Conservation (phyloP, 2,797 vertebrate genomes). For the Amblyraja radiata region DNA sequence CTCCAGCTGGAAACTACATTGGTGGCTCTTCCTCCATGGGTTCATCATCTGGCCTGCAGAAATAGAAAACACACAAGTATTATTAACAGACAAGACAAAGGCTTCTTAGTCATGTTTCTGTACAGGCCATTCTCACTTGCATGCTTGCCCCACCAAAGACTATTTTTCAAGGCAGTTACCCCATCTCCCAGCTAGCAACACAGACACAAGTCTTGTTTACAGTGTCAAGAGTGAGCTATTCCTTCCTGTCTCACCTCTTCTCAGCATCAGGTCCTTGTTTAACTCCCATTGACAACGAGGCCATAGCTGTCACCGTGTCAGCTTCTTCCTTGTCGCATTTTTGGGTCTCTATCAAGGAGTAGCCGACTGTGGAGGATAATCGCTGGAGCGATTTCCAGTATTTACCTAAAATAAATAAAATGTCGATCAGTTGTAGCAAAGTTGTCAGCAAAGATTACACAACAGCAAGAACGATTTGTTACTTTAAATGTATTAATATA, state of each 20-base stretch:
- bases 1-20: slow-evolving; percentile 69
- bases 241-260: slow-evolving; percentile 66
- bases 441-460: background rate
- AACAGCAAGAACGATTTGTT: background rate
- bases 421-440: background rate
- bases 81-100: background rate
- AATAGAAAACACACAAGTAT: slow-evolving; percentile 38
- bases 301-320: slow-evolving; percentile 92
- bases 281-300: slow-evolving; percentile 84
- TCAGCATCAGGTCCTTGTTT: slow-evolving; percentile 63
- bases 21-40: slow-evolving; percentile 94
- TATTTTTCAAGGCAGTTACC: background rate
- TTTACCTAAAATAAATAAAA: slow-evolving; percentile 64
- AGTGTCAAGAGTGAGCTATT: slow-evolving; percentile 19
- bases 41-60: slow-evolving; percentile 76
- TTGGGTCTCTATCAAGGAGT: slow-evolving; percentile 80
- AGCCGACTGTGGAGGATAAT: slow-evolving; percentile 66
- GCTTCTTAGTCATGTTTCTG: slow-evolving; percentile 16
- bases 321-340: slow-evolving; percentile 82
- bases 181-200: slow-evolving; percentile 11
- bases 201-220: slow-evolving; percentile 20
- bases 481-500: background rate
- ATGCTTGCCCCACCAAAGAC: slow-evolving; percentile 1
- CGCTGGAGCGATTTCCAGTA: slow-evolving; percentile 86
- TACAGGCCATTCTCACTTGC: background rate